These are phyloP conservation scores for Heliconius eleuchia DNA, from an alignment of 1,140 invertebrate species.

Conservation along the genomic window DNA sequence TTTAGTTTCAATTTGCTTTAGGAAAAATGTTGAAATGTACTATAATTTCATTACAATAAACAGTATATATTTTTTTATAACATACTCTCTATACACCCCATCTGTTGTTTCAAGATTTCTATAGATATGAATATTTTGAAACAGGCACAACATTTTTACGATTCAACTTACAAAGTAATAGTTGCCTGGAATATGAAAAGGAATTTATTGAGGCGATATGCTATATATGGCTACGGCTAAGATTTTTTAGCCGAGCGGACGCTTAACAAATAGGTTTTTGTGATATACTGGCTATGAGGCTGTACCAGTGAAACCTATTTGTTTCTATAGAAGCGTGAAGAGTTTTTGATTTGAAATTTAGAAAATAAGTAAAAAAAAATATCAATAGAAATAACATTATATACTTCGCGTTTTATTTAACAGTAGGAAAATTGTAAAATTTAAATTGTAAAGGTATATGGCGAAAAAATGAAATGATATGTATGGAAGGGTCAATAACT, in stretches of 20 bases:
- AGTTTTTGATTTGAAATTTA: not conserved
- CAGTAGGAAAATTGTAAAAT: not conserved
- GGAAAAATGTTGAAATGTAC: too few species aligned
- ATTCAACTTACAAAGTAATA: not conserved
- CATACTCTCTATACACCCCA: not conserved
- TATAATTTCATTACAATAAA: too few species aligned
- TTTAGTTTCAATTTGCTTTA: too few species aligned
- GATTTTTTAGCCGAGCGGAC: constrained; percentile 4
- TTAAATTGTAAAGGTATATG: not conserved
- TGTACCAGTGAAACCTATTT: not conserved
- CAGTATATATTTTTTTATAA: too few species aligned
- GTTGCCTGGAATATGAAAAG: not conserved
- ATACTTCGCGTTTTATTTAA: not conserved
- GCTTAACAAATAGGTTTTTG: not conserved
- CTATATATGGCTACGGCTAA: not conserved
- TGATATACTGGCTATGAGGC: not conserved
- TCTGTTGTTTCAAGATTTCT: not conserved
- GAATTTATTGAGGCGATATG: not conserved
- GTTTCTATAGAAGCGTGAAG: not conserved
- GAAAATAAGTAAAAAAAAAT: not conserved
- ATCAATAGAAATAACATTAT: not conserved
- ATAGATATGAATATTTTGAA: not conserved
- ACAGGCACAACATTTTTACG: not conserved
- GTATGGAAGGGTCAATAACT: too few species aligned
- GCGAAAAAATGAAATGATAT: too few species aligned